Evolutionary conservation across 2,113 vertebrate species (phyloP).

Genomic region (Capricornis sumatraensis): DNA sequence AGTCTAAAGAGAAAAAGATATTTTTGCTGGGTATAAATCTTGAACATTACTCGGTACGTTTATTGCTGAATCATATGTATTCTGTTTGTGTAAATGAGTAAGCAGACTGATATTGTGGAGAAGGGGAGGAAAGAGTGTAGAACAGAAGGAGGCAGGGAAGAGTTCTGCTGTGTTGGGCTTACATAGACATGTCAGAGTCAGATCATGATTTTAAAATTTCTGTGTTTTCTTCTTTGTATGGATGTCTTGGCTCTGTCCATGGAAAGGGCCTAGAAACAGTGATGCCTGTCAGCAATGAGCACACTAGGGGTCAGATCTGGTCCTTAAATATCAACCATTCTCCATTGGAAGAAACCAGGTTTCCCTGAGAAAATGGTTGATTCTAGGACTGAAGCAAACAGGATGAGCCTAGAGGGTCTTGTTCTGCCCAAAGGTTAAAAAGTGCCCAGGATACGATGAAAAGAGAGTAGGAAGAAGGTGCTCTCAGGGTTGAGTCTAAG

Average conservation of each 20-base stretch:
- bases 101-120: accelerated
- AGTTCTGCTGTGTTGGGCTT: accelerated
- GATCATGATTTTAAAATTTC: no score
- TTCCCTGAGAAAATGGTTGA: not conserved
- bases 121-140: not conserved
- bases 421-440: not conserved
- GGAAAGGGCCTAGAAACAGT: not conserved
- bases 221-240: accelerated
- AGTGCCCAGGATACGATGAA: accelerated
- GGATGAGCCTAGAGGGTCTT: not conserved
- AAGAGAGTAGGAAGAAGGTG: not conserved
- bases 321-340: not conserved
- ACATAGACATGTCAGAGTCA: not conserved
- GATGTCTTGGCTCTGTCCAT: not conserved
- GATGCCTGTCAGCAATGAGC: accelerated
- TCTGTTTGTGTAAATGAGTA: not conserved
- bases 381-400: not conserved
- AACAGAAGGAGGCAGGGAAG: accelerated
- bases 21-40: not conserved
- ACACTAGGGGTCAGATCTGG: no score
- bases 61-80: not conserved
- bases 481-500: no score
- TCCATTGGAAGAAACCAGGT: not conserved
- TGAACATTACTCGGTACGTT: not conserved
- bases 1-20: not conserved